These are phyloP conservation scores for Lerista edwardsae DNA, from an alignment of 2,797 vertebrate species.

Conservation along the genomic window DNA sequence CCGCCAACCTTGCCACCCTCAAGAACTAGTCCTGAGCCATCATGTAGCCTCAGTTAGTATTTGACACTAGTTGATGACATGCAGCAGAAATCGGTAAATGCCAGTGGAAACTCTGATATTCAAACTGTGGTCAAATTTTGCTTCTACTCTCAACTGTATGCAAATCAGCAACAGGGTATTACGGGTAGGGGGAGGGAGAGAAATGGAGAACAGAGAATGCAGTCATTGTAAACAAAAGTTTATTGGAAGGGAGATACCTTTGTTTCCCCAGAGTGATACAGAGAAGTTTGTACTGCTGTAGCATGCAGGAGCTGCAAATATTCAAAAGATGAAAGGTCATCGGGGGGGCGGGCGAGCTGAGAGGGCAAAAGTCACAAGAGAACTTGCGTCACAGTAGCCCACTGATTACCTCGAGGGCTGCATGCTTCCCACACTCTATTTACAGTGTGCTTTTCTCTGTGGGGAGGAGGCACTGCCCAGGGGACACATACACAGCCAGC, in stretches of 20 bases:
- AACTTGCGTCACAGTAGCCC: slow-evolving; percentile 36
- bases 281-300: slow-evolving; percentile 57
- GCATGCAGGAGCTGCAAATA: slow-evolving; percentile 75
- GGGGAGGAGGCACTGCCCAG: slow-evolving; percentile 4
- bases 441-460: slow-evolving; percentile 53
- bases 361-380: slow-evolving; percentile 23
- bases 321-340: slow-evolving; percentile 54
- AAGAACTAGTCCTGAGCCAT: too few species aligned
- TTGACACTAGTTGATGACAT: too few species aligned
- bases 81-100: too few species aligned
- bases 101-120: too few species aligned
- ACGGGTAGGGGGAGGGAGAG: not conserved
- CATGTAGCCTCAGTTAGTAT: too few species aligned
- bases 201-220: slow-evolving; percentile 35
- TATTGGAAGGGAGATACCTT: slow-evolving; percentile 70
- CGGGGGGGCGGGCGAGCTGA: not conserved
- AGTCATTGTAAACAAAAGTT: slow-evolving; percentile 76
- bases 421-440: slow-evolving; percentile 46
- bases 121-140: too few species aligned
- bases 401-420: slow-evolving; percentile 35
- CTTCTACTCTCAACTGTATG: too few species aligned
- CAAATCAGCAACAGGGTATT: too few species aligned
- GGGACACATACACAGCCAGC: not conserved
- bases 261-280: slow-evolving; percentile 63
- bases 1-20: too few species aligned